Percentiles rank a stretch among this genome's conserved stretches.
Conservation (phyloP, 1,140 invertebrate species). For the Caerostris extrusa region DNA sequence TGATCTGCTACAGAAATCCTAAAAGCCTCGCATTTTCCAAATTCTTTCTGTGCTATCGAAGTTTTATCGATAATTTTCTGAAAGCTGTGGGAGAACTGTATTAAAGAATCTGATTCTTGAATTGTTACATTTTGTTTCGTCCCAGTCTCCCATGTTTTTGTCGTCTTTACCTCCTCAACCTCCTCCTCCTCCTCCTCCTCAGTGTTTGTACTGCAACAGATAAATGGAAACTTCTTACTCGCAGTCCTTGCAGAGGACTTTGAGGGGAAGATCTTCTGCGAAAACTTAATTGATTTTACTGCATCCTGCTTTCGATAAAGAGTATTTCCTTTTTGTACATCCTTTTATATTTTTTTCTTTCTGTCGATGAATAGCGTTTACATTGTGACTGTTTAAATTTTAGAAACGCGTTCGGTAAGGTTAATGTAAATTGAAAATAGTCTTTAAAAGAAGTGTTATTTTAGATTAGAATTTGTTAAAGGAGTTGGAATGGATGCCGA, state of each 20-base stretch:
- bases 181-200: not conserved
- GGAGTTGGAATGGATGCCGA: too few species aligned
- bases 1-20: too few species aligned
- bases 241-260: not conserved
- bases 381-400: not conserved
- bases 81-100: not conserved
- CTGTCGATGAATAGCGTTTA: too few species aligned
- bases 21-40: too few species aligned
- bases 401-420: not conserved
- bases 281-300: conserved; percentile 1
- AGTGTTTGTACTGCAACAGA: not conserved
- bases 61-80: too few species aligned
- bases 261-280: not conserved
- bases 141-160: not conserved
- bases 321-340: not conserved
- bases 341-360: not conserved
- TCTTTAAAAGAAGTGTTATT: not conserved
- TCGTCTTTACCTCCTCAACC: not conserved
- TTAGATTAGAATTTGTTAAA: too few species aligned
- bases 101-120: not conserved
- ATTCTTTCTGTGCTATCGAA: too few species aligned
- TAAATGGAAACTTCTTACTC: not conserved
- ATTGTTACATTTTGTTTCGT: not conserved
- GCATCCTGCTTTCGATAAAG: not conserved
- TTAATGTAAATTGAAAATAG: not conserved